Evolutionary conservation across 2,797 vertebrate genomes (phyloP).

Genomic region (Myotis planiceps): DNA sequence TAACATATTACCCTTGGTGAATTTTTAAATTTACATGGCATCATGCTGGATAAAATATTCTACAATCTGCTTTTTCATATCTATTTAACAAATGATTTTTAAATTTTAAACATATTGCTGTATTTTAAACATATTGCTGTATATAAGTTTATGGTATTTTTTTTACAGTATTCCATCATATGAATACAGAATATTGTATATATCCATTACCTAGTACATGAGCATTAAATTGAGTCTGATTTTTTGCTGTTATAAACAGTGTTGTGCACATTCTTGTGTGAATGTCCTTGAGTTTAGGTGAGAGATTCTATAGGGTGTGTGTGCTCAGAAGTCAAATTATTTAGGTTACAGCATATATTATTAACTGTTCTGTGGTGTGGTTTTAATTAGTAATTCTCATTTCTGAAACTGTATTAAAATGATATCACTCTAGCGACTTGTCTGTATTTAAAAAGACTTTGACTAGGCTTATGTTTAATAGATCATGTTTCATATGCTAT

Average conservation of each 20-base stretch:
- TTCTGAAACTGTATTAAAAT: background rate
- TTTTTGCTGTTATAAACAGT: background rate
- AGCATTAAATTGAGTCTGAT: background rate
- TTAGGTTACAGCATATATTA: background rate
- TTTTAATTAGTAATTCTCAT: constrained; percentile 18
- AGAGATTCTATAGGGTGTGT: background rate
- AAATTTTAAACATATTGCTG: background rate
- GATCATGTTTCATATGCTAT: background rate
- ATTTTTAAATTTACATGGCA: constrained; percentile 31
- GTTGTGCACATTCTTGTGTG: background rate
- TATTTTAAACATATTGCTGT: background rate
- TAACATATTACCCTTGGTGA: background rate
- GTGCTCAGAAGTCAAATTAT: background rate
- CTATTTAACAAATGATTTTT: constrained; percentile 13
- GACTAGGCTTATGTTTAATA: background rate
- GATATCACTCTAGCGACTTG: background rate
- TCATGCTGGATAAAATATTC: background rate
- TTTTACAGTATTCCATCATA: background rate
- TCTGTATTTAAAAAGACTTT: background rate
- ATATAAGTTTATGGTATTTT: background rate
- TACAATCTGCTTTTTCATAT: background rate
- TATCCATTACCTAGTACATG: background rate
- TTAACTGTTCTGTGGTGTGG: background rate
- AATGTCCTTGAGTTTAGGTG: background rate
- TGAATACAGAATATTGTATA: background rate